phyloP scores from a whole-genome alignment of 2,797 vertebrate species.

The Atherinosoma microstoma region DNA sequence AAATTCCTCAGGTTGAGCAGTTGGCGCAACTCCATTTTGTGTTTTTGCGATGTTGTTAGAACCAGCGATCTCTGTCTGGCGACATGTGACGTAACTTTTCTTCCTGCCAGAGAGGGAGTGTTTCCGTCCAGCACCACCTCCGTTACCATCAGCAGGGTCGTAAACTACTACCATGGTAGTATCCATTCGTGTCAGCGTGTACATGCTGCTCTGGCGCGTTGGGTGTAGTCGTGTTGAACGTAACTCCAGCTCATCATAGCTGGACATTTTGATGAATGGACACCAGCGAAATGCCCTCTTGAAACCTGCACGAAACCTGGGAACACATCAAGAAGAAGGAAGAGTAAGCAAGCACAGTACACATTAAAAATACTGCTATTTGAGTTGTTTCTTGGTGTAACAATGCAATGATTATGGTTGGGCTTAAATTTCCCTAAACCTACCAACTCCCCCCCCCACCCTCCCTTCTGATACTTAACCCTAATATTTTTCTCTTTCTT shows the following conservation, averaged over 20 bases:
- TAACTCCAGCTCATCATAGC: slow-evolving; percentile 92
- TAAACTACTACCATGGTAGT: slow-evolving; percentile 84
- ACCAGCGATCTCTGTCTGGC: slow-evolving; percentile 70
- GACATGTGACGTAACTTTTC: slow-evolving; percentile 77
- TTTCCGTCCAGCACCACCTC: slow-evolving; percentile 38
- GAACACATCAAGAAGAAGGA: not conserved
- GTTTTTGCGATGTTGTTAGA: slow-evolving; percentile 49
- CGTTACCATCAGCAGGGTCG: slow-evolving; percentile 79
- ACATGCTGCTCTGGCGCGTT: slow-evolving; percentile 91
- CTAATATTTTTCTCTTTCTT: too few species aligned
- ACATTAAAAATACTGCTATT: too few species aligned
- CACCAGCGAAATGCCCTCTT: slow-evolving; percentile 96
- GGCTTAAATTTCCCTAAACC: too few species aligned
- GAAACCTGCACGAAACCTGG: slow-evolving; percentile 95
- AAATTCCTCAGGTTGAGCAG: slow-evolving; percentile 75
- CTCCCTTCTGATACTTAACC: too few species aligned
- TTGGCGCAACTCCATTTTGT: slow-evolving; percentile 51
- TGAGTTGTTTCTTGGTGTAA: too few species aligned
- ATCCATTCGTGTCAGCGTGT: slow-evolving; percentile 92
- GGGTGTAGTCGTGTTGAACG: slow-evolving; percentile 88
- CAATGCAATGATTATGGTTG: too few species aligned
- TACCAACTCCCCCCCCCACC: too few species aligned
- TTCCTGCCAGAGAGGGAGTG: slow-evolving; percentile 67
- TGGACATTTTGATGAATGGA: slow-evolving; percentile 93
- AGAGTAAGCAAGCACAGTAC: not conserved